Conservation (phyloP, 2,113 vertebrate genomes). For the Brachyhypopomus occidentalis region DNA sequence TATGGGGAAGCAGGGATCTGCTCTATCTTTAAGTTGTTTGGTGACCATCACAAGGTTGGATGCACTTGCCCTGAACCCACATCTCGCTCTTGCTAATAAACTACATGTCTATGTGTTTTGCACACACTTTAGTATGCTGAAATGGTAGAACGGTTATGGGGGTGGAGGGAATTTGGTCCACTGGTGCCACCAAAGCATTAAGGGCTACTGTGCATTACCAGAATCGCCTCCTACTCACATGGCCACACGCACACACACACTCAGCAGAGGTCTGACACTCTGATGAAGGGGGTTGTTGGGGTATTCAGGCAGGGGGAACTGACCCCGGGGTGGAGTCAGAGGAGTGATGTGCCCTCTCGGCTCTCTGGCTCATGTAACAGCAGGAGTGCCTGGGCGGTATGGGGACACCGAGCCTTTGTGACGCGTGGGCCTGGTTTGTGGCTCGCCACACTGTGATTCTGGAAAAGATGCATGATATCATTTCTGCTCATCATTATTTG, state of each 20-base stretch:
- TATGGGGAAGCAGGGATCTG: background rate
- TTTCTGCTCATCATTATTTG: too few relatives aligned
- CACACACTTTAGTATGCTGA: background rate
- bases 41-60: background rate
- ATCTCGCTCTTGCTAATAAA: background rate
- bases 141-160: conserved; percentile 5
- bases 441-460: too few relatives aligned
- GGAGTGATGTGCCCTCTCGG: background rate
- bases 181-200: background rate
- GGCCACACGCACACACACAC: too few relatives aligned
- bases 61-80: background rate
- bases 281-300: too few relatives aligned
- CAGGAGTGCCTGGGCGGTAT: too few relatives aligned
- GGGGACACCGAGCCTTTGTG: background rate
- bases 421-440: too few relatives aligned
- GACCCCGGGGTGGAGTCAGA: background rate
- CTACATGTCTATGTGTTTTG: background rate
- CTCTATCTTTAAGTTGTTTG: background rate
- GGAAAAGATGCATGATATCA: too few relatives aligned
- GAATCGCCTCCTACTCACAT: background rate
- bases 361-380: background rate
- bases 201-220: background rate
- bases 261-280: background rate
- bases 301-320: background rate
- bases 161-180: background rate